Percentiles rank a stretch among this genome's conserved stretches.
These are phyloP conservation scores for Protobothrops mucrosquamatus DNA, from an alignment of 2,113 vertebrate genomes.

Conservation along the genomic window DNA sequence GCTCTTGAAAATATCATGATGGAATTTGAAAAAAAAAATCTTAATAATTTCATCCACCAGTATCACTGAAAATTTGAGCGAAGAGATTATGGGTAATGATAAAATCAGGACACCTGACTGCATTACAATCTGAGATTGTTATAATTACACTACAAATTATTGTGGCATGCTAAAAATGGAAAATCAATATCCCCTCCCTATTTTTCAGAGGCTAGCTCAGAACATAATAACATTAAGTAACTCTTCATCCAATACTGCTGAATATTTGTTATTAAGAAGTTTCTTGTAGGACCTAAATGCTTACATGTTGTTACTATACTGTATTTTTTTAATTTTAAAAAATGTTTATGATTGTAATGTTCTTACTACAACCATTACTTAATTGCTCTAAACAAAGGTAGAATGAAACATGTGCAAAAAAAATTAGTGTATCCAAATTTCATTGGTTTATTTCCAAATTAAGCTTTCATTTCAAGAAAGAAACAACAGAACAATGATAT, in stretches of 20 bases:
- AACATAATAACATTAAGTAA: slow-evolving; percentile 3
- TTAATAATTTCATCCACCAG: neutral
- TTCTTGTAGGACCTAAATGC: slow-evolving; percentile 44
- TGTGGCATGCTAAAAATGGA: neutral
- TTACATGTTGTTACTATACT: slow-evolving; percentile 25
- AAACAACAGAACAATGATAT: neutral
- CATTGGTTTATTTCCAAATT: neutral
- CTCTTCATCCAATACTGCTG: slow-evolving; percentile 21
- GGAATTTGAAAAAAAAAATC: neutral
- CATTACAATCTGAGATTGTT: neutral
- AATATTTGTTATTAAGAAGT: slow-evolving; percentile 50
- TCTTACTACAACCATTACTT: slow-evolving; percentile 27
- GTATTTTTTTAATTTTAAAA: slow-evolving; percentile 58
- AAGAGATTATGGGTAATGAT: neutral
- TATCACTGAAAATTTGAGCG: neutral
- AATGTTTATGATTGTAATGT: slow-evolving; percentile 40
- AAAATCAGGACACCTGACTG: neutral
- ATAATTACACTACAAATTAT: slow-evolving; percentile 12
- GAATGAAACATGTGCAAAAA: slow-evolving; percentile 8
- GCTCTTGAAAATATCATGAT: slow-evolving; percentile 16
- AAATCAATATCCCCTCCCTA: slow-evolving; percentile 27
- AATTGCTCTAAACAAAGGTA: slow-evolving; percentile 11
- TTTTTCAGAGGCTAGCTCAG: slow-evolving; percentile 11
- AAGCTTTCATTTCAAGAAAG: neutral
- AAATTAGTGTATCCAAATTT: neutral